Conservation (phyloP, 2,888 invertebrate genomes). For the Leucania comma region DNA sequence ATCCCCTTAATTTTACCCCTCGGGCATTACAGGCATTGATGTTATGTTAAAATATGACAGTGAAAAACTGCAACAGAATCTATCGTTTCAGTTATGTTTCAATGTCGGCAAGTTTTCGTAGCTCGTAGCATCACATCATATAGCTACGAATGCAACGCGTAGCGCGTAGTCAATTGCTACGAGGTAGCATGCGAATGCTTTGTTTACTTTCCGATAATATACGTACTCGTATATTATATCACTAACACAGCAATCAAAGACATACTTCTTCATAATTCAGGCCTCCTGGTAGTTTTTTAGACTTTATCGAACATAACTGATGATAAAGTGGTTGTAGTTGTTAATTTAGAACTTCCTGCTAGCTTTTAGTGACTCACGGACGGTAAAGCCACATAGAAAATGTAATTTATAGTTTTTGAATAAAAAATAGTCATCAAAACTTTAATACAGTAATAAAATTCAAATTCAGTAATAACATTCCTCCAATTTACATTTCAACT, state of each 20-base stretch:
- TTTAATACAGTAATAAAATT: conserved; percentile 5
- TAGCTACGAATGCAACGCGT: conserved; percentile 7
- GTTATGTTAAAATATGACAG: too few species aligned
- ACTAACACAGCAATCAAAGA: too few species aligned
- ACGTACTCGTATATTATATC: too few species aligned
- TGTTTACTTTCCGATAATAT: neutral
- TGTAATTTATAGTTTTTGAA: neutral
- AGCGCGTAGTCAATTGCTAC: conserved; percentile 16
- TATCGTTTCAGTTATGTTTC: too few species aligned
- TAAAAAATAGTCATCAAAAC: neutral
- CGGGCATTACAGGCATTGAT: too few species aligned
- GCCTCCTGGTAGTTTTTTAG: too few species aligned
- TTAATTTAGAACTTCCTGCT: too few species aligned
- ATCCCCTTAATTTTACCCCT: too few species aligned
- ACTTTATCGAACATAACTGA: too few species aligned
- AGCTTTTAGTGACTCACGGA: neutral
- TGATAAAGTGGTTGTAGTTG: too few species aligned
- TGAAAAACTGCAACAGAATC: too few species aligned
- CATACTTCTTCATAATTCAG: neutral
- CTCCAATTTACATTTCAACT: conserved; percentile 26
- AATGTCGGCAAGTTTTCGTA: neutral
- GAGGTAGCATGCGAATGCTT: neutral
- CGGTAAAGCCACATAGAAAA: neutral
- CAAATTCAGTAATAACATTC: conserved; percentile 4
- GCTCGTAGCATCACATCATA: conserved; percentile 9